Evolutionary conservation across 2,113 vertebrate genomes (phyloP), one percentile per base, ranked within the genome.

Genomic region (Microcebus tavaratra): DNA sequence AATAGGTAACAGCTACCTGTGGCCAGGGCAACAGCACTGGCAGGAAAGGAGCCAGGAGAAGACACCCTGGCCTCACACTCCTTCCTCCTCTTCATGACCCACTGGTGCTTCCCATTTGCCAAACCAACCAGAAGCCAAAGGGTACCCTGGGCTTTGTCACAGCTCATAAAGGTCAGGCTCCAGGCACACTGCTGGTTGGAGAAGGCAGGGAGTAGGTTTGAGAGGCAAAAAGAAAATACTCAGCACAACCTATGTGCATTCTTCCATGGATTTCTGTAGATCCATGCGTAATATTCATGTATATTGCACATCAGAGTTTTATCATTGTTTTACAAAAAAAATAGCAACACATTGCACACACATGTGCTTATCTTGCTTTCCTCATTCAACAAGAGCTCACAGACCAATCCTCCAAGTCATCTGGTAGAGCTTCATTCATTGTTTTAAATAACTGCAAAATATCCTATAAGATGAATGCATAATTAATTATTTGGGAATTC

Each of bases 291-390:
- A 45, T 90, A 57, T 67, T 81, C 10, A 27, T 25, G 73, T 39
- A 13, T 21, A 91, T n/a, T 48, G 42, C n/a, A 91, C 31, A 48
- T 68, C 25, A 70, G 73, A 59, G 48, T 94, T 90, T 86, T 82
- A 8, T 72, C 55, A 53, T 48, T 65, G 25, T 50, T 81, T 53
- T 76, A 39, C 11, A 11, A 39, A 86, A 86, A 72, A 48, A n/a
- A 29, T 17, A 36, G n/a, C 13, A 55, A 8, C 50, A 53, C n/a
- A 57, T 20, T 39, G 3, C 3, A 68, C 23, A 78, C 14, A 63
- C 2, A 1, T 91, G 78, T 59, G 53, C 39, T 92, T 34, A 67
- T 63, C 23, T 94, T 50, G 34, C 23, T 96, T 96, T 97, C 76
- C 72, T 80, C 21, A 50, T 81, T 50, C 67, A 93, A 27, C 29